These are phyloP conservation scores for Heliocidaris erythrogramma DNA, from an alignment of 35 echinoderm and acorn worm genomes.

Conservation along the genomic window DNA sequence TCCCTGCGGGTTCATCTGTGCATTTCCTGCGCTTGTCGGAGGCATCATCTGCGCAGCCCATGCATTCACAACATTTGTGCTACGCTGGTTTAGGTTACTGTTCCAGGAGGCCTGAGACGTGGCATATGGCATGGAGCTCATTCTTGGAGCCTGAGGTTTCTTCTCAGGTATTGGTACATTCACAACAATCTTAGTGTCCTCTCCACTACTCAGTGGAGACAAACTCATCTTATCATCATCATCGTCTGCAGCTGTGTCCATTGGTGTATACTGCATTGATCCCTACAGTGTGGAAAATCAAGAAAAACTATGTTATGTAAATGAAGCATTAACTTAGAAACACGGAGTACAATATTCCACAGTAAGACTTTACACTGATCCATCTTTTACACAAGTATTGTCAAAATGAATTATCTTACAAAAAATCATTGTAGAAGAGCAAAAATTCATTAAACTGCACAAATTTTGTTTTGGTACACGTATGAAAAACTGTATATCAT, in stretches of 20 bases:
- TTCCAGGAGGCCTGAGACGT: background rate
- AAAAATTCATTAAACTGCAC: too few species aligned
- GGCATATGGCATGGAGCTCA: constrained; percentile 10
- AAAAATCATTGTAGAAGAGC: too few species aligned
- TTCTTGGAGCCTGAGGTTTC: background rate
- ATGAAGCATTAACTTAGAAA: background rate
- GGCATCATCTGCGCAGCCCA: constrained; percentile 51
- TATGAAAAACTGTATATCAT: too few species aligned
- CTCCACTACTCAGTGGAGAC: constrained; percentile 75
- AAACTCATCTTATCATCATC: constrained; percentile 88
- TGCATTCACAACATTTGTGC: constrained; percentile 35
- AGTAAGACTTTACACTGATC: too few species aligned
- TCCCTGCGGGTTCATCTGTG: background rate
- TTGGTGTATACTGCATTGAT: background rate
- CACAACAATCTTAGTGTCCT: constrained; percentile 71
- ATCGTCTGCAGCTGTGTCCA: constrained; percentile 51
- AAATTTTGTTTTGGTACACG: too few species aligned
- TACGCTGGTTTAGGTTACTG: constrained; percentile 22
- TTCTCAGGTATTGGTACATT: constrained; percentile 61
- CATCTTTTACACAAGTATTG: too few species aligned
- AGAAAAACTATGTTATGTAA: background rate
- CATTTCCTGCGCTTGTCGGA: background rate
- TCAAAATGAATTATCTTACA: too few species aligned
- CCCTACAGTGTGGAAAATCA: background rate
- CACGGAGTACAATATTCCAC: background rate